Evolutionary conservation across 2,888 invertebrate genomes (phyloP).

Genomic region (Pherbina coryleti): DNA sequence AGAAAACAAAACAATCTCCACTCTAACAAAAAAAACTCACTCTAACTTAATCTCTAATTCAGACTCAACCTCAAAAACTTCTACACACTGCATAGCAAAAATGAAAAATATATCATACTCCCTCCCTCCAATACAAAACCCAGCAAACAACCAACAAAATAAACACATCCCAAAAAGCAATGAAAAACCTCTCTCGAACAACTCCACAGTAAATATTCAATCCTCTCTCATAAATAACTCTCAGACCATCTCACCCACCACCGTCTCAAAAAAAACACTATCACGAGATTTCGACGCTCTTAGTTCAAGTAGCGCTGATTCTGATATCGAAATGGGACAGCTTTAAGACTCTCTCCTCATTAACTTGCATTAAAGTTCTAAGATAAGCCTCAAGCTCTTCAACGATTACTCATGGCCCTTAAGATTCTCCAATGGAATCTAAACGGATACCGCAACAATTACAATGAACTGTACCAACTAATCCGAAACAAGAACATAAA

Average conservation of each 20-base stretch:
- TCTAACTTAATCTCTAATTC: background rate
- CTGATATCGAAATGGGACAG: background rate
- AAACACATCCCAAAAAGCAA: too few species aligned
- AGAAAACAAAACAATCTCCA: background rate
- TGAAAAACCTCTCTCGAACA: too few species aligned
- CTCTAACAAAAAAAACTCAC: too few species aligned
- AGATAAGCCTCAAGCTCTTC: background rate
- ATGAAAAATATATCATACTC: too few species aligned
- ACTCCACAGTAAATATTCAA: too few species aligned
- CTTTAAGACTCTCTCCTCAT: background rate
- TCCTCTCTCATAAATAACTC: too few species aligned
- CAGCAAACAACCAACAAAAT: too few species aligned
- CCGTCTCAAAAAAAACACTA: background rate
- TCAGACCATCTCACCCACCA: background rate
- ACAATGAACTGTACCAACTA: background rate
- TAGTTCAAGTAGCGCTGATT: background rate
- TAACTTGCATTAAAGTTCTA: too few species aligned
- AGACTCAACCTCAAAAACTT: background rate
- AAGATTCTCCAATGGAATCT: background rate
- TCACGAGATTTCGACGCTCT: background rate
- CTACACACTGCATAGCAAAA: background rate
- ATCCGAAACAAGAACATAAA: background rate
- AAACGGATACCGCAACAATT: too few species aligned
- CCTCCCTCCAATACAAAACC: too few species aligned
- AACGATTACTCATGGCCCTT: background rate